phyloP scores from a whole-genome alignment of 2,113 vertebrate genomes.

The Mungos mungo region DNA sequence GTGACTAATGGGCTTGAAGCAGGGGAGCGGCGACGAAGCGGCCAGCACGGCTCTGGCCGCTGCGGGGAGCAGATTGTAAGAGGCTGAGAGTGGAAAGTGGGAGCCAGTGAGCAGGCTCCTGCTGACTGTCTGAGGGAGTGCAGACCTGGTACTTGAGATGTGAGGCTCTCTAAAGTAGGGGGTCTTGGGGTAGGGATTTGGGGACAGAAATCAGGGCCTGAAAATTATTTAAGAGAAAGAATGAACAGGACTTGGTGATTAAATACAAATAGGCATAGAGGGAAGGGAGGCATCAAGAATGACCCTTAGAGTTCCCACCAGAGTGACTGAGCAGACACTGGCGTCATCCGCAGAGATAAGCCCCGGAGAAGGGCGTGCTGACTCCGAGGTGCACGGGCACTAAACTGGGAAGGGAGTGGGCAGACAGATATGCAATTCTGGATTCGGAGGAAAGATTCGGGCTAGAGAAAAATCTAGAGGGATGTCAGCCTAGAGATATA shows the following conservation, averaged over 20 bases:
- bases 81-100: background rate
- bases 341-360: background rate
- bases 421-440: background rate
- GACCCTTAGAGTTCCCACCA: background rate
- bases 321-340: fast-evolving
- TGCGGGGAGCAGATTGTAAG: background rate
- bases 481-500: background rate
- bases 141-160: background rate
- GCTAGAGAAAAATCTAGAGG: background rate
- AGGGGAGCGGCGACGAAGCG: background rate
- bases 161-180: no score
- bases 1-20: no score
- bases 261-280: background rate
- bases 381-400: background rate
- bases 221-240: background rate
- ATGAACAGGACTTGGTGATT: background rate
- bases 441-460: background rate
- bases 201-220: background rate
- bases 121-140: background rate
- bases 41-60: background rate
- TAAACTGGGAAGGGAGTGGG: background rate
- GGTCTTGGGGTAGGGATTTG: background rate
- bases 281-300: background rate
- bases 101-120: background rate
- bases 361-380: background rate